Evolutionary conservation across 1,140 invertebrate genomes (phyloP).

Genomic region (Periplaneta americana): DNA sequence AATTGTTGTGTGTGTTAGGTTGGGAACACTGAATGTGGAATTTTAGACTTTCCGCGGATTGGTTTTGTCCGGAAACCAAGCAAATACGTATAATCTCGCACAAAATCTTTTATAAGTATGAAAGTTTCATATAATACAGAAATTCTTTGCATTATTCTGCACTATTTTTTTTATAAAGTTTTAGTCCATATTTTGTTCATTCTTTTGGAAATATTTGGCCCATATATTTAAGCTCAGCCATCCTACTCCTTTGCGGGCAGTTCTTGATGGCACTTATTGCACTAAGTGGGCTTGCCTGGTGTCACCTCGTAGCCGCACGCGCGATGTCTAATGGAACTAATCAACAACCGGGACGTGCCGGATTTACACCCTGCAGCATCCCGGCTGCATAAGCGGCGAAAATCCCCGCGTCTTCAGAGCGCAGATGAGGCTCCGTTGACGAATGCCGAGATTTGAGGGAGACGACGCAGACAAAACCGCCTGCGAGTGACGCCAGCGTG

Average conservation of each 20-base stretch:
- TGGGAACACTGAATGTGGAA: too few species aligned
- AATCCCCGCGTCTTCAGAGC: too few species aligned
- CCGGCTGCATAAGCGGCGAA: background rate
- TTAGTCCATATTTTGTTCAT: background rate
- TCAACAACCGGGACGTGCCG: slow-evolving; percentile 2
- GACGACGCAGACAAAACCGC: too few species aligned
- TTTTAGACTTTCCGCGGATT: too few species aligned
- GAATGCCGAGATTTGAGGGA: background rate
- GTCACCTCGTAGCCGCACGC: background rate
- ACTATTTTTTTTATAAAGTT: background rate
- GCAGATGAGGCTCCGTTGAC: too few species aligned
- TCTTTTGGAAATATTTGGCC: background rate
- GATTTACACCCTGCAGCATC: background rate
- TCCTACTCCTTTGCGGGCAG: background rate
- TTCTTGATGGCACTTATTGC: background rate
- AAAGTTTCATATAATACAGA: too few species aligned
- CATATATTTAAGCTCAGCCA: background rate
- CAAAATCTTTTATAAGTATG: too few species aligned
- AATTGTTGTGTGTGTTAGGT: too few species aligned
- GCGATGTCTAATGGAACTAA: slow-evolving; percentile 4
- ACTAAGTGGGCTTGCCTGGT: background rate
- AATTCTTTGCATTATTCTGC: background rate
- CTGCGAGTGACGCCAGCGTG: too few species aligned
- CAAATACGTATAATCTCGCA: too few species aligned
- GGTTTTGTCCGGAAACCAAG: too few species aligned